phyloP scores from a whole-genome alignment of 2,113 vertebrate genomes.

The Beaufortia kweichowensis region DNA sequence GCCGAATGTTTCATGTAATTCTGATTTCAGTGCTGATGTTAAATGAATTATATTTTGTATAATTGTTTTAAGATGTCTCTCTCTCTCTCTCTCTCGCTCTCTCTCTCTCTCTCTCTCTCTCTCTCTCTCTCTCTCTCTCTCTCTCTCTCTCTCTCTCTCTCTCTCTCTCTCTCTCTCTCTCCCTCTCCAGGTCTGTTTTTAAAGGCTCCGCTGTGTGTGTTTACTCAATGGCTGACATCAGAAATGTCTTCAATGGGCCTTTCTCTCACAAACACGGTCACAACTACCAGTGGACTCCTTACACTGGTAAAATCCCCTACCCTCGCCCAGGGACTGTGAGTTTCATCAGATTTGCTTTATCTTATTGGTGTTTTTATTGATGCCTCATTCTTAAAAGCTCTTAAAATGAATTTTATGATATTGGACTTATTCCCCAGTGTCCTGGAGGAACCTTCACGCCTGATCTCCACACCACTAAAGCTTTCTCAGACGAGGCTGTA shows the following conservation, averaged over 20 bases:
- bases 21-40: not conserved
- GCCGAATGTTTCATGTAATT: not conserved
- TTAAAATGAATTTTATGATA: not conserved
- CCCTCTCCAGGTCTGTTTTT: slow-evolving; percentile 78
- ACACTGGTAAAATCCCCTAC: slow-evolving; percentile 83
- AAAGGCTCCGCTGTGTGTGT: slow-evolving; percentile 84
- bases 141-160: not conserved
- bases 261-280: slow-evolving; percentile 84
- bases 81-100: slow-evolving; percentile 35
- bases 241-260: slow-evolving; percentile 83
- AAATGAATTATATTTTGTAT: not conserved
- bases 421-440: slow-evolving; percentile 68
- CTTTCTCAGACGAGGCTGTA: slow-evolving; percentile 82
- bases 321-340: slow-evolving; percentile 81
- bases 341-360: slow-evolving; percentile 18
- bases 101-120: slow-evolving; percentile 40
- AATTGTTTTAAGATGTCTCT: not conserved
- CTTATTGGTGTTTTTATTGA: not conserved
- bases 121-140: not conserved
- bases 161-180: not conserved
- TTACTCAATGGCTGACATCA: slow-evolving; percentile 84
- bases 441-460: slow-evolving; percentile 84
- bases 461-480: slow-evolving; percentile 77
- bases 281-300: slow-evolving; percentile 83
- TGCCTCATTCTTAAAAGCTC: not conserved